Percentiles rank a stretch among this genome's conserved stretches.
These are phyloP conservation scores for Drosophila trapezifrons DNA, from an alignment of 1,140 invertebrate genomes.

Conservation along the genomic window DNA sequence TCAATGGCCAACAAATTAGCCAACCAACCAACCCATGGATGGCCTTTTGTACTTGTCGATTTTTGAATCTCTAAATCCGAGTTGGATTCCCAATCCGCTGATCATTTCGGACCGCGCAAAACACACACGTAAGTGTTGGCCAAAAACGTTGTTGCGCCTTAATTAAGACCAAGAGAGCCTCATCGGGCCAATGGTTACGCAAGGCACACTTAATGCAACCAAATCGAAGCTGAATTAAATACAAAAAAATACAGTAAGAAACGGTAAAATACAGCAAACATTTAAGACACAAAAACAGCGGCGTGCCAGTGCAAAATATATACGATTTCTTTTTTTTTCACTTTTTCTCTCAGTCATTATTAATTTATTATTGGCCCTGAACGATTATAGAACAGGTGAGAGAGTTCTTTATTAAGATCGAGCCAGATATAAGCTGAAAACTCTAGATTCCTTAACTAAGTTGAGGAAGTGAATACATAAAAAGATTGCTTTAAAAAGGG, in stretches of 20 bases:
- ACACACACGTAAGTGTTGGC: constrained; percentile 35
- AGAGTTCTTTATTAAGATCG: too few relatives aligned
- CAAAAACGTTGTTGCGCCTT: constrained; percentile 49
- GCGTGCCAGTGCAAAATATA: constrained; percentile 16
- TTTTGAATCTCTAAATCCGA: constrained; percentile 3
- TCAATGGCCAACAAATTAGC: constrained; percentile 68
- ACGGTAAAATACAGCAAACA: constrained; percentile 8
- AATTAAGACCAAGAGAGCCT: constrained; percentile 69
- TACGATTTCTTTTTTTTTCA: constrained; percentile 28
- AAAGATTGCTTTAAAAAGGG: background rate
- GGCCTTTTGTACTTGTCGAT: constrained; percentile 27
- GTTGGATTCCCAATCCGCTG: constrained; percentile 21
- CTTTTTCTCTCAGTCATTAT: background rate
- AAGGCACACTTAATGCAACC: constrained; percentile 48
- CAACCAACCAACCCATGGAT: constrained; percentile 38
- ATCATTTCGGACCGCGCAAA: constrained; percentile 3
- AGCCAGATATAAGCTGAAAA: too few relatives aligned
- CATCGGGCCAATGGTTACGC: constrained; percentile 57
- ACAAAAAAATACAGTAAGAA: constrained; percentile 13
- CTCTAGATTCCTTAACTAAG: too few relatives aligned
- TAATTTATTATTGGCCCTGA: background rate
- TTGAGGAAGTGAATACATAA: too few relatives aligned
- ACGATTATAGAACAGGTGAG: background rate
- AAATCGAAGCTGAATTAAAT: constrained; percentile 28
- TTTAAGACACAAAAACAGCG: constrained; percentile 15